These are phyloP conservation scores for Astropecten irregularis DNA, from an alignment of 53 echinoderm and acorn worm species.

Conservation along the genomic window DNA sequence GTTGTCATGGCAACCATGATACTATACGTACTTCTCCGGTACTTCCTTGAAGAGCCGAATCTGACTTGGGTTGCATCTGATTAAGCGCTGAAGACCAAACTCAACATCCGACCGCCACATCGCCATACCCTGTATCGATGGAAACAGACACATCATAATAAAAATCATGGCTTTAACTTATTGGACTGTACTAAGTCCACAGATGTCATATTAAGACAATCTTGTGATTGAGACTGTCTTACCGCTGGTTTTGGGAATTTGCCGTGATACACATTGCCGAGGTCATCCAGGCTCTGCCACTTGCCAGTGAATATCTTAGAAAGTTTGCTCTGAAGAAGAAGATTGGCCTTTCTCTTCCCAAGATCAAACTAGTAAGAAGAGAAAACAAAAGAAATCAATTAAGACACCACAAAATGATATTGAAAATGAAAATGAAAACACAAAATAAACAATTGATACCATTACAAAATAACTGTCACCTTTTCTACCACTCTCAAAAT, in stretches of 20 bases:
- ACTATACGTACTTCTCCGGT: slow-evolving; percentile 66
- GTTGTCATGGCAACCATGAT: too few relatives aligned
- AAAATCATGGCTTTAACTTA: too few relatives aligned
- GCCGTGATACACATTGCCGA: slow-evolving; percentile 31
- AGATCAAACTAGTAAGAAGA: slow-evolving; percentile 22
- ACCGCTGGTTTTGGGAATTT: slow-evolving; percentile 31
- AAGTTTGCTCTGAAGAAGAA: slow-evolving; percentile 49
- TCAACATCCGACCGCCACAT: slow-evolving; percentile 68
- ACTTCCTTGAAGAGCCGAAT: slow-evolving; percentile 55
- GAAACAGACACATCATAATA: too few relatives aligned
- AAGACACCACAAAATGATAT: background rate
- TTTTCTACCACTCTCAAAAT: background rate
- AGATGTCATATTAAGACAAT: background rate
- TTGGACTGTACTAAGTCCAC: too few relatives aligned
- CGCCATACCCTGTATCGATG: slow-evolving; percentile 13
- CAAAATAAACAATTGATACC: too few relatives aligned
- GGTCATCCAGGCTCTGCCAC: slow-evolving; percentile 49
- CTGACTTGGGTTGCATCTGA: slow-evolving; percentile 65
- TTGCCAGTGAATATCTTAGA: slow-evolving; percentile 34
- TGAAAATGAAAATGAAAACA: too few relatives aligned
- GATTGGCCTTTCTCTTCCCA: slow-evolving; percentile 18
- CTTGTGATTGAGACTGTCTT: background rate
- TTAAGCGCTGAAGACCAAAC: slow-evolving; percentile 66
- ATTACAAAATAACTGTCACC: too few relatives aligned
- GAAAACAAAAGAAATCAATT: too few relatives aligned